Base-by-base conservation (phyloP, 2,113 vertebrate genomes). In the Isurus oxyrinchus region DNA sequence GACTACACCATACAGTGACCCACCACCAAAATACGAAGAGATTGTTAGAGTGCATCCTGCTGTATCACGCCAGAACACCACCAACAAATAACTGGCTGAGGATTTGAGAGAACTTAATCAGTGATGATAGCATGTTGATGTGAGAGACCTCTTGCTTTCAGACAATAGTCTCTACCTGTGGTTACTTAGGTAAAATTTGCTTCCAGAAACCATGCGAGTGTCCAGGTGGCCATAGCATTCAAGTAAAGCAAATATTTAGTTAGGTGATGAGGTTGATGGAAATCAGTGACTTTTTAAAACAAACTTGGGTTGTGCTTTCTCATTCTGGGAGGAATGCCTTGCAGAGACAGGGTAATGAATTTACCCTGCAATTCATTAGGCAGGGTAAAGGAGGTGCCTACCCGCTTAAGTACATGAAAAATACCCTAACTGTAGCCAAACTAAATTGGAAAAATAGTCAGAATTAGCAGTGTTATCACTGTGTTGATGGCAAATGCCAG, bases 1-100 rank as follows among this genome's bases (percentile, higher is more conserved):
- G 95, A 97, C 98, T 0, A 14, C 98, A 76, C 98, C 98, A 69
- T 99, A 99, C 97, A 98, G 96, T 0, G 98, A 99, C 67, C 98
- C 98, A 0, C 99, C 99, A 0, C 99, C 99, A 25, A 99, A 98
- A 96, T 99, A 99, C 0, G 98, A 99, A 96, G 99, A 99, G 97
- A 99, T 99, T 2, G 97, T 99, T 96, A 98, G 98, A 95, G 67
- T 95, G 69, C 66, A 95, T 72, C 44, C 94, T 27, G 66, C 94
- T 69, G 67, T 76, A 55, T 95, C 94, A 76, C 67, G 66, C 44
- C 94, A 95, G 94, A 69, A 55, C 49, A 95, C 67, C 67, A 72
- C 40, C 11, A 95, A 76, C 66, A 95, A 95, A 27, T 95, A 95
- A 95, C 44, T 55, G 27, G 44, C 94, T 95, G 67, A 66, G 44